Evolutionary conservation across 2,888 invertebrate species (phyloP).

Genomic region (Phoenoteleia sp.): DNA sequence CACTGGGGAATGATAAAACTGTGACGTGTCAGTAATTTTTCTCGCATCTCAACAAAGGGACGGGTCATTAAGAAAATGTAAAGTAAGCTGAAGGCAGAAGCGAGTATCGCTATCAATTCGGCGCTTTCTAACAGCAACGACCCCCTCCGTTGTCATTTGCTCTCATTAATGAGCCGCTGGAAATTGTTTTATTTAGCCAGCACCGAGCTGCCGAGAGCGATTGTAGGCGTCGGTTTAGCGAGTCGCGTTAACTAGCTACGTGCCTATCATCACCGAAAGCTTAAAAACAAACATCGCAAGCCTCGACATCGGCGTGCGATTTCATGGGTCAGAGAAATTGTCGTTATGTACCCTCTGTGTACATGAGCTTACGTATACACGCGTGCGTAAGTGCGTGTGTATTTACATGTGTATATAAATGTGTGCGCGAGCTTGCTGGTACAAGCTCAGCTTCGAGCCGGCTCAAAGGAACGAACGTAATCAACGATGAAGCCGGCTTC

Average conservation of each 20-base stretch:
- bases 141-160: background rate
- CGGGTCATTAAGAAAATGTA: background rate
- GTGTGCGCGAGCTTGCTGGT: background rate
- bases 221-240: constrained; percentile 1
- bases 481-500: constrained; percentile 33
- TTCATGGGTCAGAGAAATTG: constrained; percentile 52
- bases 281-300: constrained; percentile 50
- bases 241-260: background rate
- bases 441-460: constrained; percentile 6
- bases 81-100: background rate
- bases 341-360: constrained; percentile 26
- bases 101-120: background rate
- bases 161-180: constrained; percentile 33
- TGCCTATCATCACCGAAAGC: constrained; percentile 12
- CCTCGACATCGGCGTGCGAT: constrained; percentile 14
- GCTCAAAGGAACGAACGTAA: constrained; percentile 52
- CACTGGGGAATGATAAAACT: constrained; percentile 10
- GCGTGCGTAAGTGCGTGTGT: background rate
- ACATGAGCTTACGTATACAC: constrained; percentile 26
- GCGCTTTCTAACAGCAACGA: background rate
- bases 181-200: constrained; percentile 28
- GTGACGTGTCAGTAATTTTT: constrained; percentile 6
- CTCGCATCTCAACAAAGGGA: background rate
- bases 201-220: background rate
- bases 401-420: background rate